These are phyloP conservation scores for Philantomba maxwellii DNA, from an alignment of 2,113 vertebrate genomes.

Conservation along the genomic window DNA sequence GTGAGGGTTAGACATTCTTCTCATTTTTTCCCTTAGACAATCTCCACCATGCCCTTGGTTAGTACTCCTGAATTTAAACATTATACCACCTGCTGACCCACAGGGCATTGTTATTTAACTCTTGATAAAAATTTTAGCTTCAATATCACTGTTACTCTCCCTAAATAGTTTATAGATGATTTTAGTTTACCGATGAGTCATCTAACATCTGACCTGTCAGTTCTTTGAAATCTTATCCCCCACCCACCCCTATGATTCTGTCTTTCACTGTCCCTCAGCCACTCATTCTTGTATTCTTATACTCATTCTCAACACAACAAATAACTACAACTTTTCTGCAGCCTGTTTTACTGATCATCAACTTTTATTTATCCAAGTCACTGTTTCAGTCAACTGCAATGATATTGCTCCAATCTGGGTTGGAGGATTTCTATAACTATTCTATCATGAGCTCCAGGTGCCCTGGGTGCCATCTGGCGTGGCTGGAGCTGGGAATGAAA, in stretches of 20 bases:
- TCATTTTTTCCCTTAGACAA: not conserved
- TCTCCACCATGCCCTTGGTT: not conserved
- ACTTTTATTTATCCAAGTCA: not conserved
- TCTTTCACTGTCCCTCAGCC: not conserved
- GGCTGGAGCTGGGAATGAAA: slow-evolving; percentile 34
- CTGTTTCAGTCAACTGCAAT: not conserved
- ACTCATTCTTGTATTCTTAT: not conserved
- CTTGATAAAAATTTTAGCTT: not conserved
- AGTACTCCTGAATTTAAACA: not conserved
- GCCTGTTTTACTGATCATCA: not conserved
- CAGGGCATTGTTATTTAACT: not conserved
- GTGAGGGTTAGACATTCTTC: not conserved
- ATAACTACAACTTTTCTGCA: not conserved
- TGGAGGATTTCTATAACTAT: not conserved
- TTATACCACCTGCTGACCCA: not conserved
- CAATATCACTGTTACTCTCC: not conserved
- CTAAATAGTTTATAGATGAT: not conserved
- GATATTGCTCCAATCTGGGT: not conserved
- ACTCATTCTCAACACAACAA: not conserved
- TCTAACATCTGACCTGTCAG: not conserved
- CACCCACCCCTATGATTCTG: not conserved
- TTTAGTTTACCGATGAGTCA: not conserved
- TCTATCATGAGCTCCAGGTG: not conserved
- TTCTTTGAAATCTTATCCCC: not conserved
- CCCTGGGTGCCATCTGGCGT: slow-evolving; percentile 7